Evolutionary conservation across 1,140 invertebrate species (phyloP), one percentile per base, ranked within the genome.

Genomic region (Leptonema lineaticorne): DNA sequence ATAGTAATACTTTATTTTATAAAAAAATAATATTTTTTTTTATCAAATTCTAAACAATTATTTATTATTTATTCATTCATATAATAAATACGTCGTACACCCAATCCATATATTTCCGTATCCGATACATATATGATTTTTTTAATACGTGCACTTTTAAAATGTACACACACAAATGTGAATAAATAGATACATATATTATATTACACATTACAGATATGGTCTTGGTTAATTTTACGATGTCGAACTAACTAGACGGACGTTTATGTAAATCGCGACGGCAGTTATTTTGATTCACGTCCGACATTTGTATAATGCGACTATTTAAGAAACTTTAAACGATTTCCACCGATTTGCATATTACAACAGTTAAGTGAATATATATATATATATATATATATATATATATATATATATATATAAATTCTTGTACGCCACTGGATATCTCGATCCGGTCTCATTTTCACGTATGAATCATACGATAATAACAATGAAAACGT

Each of bases 301-400:
- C 37, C 37, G 37, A 41, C 37, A 16, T 41, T 41, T 41, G 37
- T 41, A 41, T 41, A 41, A 41, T 41, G 16, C 37, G 37, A 41
- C 37, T 41, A 41, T 41, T 41, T 41, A 41, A 41, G 37, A 41
- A 41, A 41, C 37, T 41, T 41, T 41, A 41, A 41, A 41, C 37
- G 37, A 41, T 41, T 41, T n/a, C 37, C 37, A 16, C 1, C 37
- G 11, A 41, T 41, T 41, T 41, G 37, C 37, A 41, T 41, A 41
- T 41, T 41, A 41, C 37, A 41, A 41, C 37, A 16, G 37, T 41
- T 41, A 41, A 41, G 37, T 41, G 37, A 41, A 41, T 41, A 41
- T 9, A 14, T 16, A 16, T 41, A 41, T 41, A 14, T 41, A 11
- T 11, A 41, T 41, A 33, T 11, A 33, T 33, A 33, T 33, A 11